Evolutionary conservation across 2,888 invertebrate genomes (phyloP).

Genomic region (Cosmia pyralina): DNA sequence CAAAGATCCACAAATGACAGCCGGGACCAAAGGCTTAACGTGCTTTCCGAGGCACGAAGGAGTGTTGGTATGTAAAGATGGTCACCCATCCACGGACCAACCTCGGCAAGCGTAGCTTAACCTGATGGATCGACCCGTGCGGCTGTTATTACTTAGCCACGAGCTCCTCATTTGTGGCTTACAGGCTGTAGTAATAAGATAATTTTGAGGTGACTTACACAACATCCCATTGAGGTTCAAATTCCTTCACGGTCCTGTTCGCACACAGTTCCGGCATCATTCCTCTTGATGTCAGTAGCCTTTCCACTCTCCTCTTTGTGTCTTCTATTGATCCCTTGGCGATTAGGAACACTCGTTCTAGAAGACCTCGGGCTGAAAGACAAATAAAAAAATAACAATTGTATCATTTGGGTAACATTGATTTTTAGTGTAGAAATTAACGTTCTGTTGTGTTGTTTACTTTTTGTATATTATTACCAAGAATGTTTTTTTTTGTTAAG

Average conservation of each 20-base stretch:
- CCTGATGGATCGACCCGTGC: too few relatives aligned
- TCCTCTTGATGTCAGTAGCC: constrained; percentile 78
- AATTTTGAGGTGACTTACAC: constrained; percentile 73
- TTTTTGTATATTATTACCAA: background rate
- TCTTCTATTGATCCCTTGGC: constrained; percentile 80
- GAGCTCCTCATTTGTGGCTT: too few relatives aligned
- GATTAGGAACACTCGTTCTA: constrained; percentile 79
- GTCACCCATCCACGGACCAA: too few relatives aligned
- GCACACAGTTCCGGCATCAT: constrained; percentile 82
- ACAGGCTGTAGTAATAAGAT: too few relatives aligned
- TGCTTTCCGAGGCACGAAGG: too few relatives aligned
- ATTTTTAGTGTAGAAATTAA: background rate
- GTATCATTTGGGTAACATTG: too few relatives aligned
- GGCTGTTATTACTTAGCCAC: too few relatives aligned
- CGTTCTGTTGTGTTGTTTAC: accelerated
- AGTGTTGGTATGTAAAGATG: too few relatives aligned
- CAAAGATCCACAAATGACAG: too few relatives aligned
- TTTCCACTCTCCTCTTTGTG: constrained; percentile 80
- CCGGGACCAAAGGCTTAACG: too few relatives aligned
- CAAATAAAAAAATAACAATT: too few relatives aligned
- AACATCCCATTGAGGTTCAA: constrained; percentile 70
- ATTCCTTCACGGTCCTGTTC: constrained; percentile 78
- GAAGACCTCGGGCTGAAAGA: constrained; percentile 70
- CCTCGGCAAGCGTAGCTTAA: too few relatives aligned
- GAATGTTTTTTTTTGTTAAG: background rate